Conservation (phyloP, 2,797 vertebrate species). For the Rhynchonycteris naso region DNA sequence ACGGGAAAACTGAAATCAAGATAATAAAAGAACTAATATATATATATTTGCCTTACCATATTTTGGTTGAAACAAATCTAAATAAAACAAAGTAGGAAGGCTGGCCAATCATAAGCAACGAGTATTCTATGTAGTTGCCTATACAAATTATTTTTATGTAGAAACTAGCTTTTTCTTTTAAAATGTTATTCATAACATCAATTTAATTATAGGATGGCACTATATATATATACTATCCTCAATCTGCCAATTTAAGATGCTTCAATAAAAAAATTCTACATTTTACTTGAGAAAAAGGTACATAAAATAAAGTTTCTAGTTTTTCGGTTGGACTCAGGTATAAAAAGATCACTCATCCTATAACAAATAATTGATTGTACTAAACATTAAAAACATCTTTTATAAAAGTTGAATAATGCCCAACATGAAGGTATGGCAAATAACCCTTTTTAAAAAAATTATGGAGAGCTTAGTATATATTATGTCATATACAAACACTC, state of each 20-base stretch:
- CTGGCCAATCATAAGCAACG: not conserved
- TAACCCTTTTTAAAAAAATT: not conserved
- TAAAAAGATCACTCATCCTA: not conserved
- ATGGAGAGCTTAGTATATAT: not conserved
- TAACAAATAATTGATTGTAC: not conserved
- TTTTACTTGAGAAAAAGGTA: conserved; percentile 16
- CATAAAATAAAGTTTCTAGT: not conserved
- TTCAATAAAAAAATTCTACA: not conserved
- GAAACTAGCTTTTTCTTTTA: not conserved
- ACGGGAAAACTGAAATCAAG: not conserved
- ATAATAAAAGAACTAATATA: not conserved
- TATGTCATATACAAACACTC: not conserved
- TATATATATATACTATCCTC: not conserved
- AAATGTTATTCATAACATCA: not conserved
- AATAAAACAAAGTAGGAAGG: not conserved
- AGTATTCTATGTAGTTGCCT: not conserved
- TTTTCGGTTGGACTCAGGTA: not conserved
- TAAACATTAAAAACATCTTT: not conserved
- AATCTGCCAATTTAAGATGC: not conserved
- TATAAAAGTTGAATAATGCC: not conserved
- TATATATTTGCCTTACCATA: not conserved
- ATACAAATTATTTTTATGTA: not conserved
- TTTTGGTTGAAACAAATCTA: not conserved
- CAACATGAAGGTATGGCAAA: not conserved
- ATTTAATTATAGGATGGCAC: not conserved